A percentile compares a stretch with the other conserved stretches of the same genome.
These are phyloP conservation scores for Orgyia antiqua DNA, from an alignment of 2,888 invertebrate species.

Conservation along the genomic window DNA sequence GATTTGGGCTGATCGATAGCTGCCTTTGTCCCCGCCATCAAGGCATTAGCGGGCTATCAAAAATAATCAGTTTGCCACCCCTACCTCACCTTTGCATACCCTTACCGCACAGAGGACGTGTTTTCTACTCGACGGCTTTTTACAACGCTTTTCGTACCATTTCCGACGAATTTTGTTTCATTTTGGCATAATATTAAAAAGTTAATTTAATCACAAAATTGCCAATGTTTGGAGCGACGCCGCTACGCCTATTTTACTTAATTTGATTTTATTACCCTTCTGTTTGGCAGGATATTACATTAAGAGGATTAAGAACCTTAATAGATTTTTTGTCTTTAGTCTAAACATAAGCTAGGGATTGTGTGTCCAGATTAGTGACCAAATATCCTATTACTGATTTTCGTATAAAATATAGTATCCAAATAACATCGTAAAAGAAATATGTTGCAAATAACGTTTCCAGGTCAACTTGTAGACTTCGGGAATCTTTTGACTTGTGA, in stretches of 20 bases:
- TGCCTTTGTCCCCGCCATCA: constrained; percentile 38
- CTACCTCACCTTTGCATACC: constrained; percentile 16
- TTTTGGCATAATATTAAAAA: constrained; percentile 6
- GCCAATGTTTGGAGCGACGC: background rate
- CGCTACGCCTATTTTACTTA: constrained; percentile 5
- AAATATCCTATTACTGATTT: constrained; percentile 7
- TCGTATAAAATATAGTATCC: constrained; percentile 4
- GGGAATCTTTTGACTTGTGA: constrained; percentile 31
- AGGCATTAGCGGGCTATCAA: constrained; percentile 47
- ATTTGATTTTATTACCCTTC: constrained; percentile 13
- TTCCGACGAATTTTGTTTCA: constrained; percentile 3
- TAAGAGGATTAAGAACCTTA: constrained; percentile 12
- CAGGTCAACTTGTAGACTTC: constrained; percentile 31
- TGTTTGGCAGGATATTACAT: constrained; percentile 11
- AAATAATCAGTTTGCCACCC: constrained; percentile 26
- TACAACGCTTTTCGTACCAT: constrained; percentile 1
- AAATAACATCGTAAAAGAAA: constrained; percentile 9
- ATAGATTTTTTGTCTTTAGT: constrained; percentile 6
- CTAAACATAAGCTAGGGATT: constrained; percentile 3
- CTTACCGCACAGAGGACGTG: constrained; percentile 17
- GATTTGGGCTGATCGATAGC: constrained; percentile 54
- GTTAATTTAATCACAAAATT: constrained; percentile 13
- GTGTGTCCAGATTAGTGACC: background rate
- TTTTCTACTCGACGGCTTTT: constrained; percentile 7
- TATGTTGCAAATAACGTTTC: constrained; percentile 8